phyloP scores from a whole-genome alignment of 1,140 invertebrate genomes.

The Cherax destructor region DNA sequence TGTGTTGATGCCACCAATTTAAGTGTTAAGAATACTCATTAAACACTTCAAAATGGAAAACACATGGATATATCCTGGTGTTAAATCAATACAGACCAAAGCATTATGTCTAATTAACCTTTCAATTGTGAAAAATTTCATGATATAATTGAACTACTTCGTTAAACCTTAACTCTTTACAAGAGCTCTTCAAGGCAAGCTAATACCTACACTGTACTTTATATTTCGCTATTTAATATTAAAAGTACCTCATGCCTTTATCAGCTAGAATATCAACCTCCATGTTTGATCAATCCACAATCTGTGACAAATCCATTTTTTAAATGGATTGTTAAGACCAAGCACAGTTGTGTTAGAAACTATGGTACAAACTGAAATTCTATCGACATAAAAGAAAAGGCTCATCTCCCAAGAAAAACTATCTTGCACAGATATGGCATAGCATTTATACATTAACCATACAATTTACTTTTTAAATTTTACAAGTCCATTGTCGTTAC shows the following conservation, averaged over 20 bases:
- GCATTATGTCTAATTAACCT: background rate
- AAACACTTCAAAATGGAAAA: background rate
- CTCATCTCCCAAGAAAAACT: constrained; percentile 3
- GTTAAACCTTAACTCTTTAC: background rate
- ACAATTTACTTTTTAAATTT: background rate
- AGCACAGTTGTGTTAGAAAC: background rate
- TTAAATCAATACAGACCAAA: background rate
- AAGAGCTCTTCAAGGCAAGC: background rate
- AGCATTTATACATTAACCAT: background rate
- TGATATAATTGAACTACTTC: background rate
- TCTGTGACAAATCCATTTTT: background rate
- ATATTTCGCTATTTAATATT: background rate
- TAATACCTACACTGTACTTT: background rate
- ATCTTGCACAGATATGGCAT: background rate
- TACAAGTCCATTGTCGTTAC: background rate
- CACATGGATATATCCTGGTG: background rate
- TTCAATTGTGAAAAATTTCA: background rate
- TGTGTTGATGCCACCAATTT: background rate
- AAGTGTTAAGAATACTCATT: background rate
- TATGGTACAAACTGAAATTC: background rate
- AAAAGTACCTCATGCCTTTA: background rate
- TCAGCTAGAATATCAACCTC: background rate
- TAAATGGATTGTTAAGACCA: background rate
- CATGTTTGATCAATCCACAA: background rate
- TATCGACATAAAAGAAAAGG: background rate